Evolutionary conservation across 2,113 vertebrate species (phyloP), one percentile per base, ranked within the genome.

Genomic region (Thymallus thymallus): DNA sequence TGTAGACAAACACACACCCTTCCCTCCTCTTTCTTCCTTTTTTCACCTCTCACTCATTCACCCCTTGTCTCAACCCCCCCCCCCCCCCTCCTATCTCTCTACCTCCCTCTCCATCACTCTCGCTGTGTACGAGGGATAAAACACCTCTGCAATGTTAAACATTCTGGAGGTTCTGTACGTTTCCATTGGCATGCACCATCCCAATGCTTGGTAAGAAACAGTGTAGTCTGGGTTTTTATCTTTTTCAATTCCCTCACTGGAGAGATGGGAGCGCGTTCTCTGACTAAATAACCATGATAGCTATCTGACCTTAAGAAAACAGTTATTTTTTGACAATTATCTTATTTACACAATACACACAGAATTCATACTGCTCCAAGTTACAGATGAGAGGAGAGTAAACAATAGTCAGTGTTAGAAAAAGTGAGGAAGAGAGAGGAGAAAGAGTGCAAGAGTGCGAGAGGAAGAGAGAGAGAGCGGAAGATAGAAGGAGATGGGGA

Each of bases 1-100:
- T 72, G 78, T 77, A 79, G 81, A 86, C 81, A 86, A 82, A 86
- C 78, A 72, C 73, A 66, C 10, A 35, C 18, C 32, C n/a, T 68
- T 14, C 32, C 66, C 32, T 29, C 5, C 29, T 10, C 3, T 68
- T 20, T 24, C 18, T 68, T 2, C n/a, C n/a, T 68, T 29, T 68
- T 29, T 6, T 32, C 18, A 82, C 86, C 79, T 75, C 73, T 68
- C n/a, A 35, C 18, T 68, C n/a, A 35, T 14, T 68, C 66, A 41
- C 66, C 3, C 30, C 35, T 12, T 10, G 6, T 68, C 64, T 41
- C 30, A 18, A 1, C 35, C 9, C 9, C 35, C 35, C 29, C 29
- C 2, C 29, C 2, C 29, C 2, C 35, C 35, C 30, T 41, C 18
- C 3, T 16, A 10, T 29, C 6, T 67, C 1, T 67, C n/a, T 68